Evolutionary conservation across 2,113 vertebrate genomes (phyloP).

Genomic region (Sprattus sprattus): DNA sequence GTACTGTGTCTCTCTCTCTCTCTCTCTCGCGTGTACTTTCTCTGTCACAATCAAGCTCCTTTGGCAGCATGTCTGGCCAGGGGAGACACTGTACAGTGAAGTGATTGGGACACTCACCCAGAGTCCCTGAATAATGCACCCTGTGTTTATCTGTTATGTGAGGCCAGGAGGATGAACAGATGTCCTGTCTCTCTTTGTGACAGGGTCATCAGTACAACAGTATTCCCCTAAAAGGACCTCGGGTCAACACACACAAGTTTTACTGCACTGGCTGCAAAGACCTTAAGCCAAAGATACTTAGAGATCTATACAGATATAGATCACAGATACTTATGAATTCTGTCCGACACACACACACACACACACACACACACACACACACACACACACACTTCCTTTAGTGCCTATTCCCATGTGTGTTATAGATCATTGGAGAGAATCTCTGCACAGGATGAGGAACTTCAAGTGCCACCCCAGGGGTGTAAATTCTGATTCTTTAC

Average conservation of each 20-base stretch:
- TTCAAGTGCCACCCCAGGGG: not conserved
- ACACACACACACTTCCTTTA: not conserved
- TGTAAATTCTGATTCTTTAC: not conserved
- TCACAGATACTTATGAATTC: not conserved
- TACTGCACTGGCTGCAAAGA: not conserved
- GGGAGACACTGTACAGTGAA: not conserved
- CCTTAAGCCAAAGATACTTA: not conserved
- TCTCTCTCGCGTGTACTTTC: not conserved
- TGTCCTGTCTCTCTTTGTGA: not conserved
- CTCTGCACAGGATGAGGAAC: not conserved
- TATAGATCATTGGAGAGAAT: not conserved
- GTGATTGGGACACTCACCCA: not conserved
- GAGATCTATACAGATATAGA: not conserved
- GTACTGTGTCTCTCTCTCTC: not conserved
- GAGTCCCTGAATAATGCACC: not conserved
- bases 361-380: constrained; percentile 4
- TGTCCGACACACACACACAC: not conserved
- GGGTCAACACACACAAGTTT: not conserved
- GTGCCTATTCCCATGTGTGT: not conserved
- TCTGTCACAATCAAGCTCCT: not conserved
- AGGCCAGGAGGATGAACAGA: not conserved
- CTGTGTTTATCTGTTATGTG: not conserved
- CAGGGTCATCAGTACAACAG: not conserved
- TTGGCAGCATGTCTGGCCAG: not conserved
- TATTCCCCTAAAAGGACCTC: not conserved